Conservation (phyloP, 2,113 vertebrate species). For the Tympanuchus pallidicinctus region DNA sequence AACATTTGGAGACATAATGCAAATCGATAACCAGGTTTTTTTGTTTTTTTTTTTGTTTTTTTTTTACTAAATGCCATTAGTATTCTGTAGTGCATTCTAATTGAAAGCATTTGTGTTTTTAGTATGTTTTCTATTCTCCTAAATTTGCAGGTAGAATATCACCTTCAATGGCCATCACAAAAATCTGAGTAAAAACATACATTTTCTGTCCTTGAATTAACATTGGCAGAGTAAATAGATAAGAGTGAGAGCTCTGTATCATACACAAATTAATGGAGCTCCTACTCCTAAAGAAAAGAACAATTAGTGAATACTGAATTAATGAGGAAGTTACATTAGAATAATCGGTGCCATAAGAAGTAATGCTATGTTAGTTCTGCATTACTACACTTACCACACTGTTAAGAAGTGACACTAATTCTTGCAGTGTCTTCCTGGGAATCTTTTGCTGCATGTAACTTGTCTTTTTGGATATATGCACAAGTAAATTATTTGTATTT, state of each 20-base stretch:
- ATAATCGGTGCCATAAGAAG: too few relatives aligned
- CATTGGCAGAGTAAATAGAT: background rate
- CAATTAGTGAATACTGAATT: background rate
- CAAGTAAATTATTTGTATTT: background rate
- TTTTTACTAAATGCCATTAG: background rate
- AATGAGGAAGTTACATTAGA: background rate
- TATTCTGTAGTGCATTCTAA: background rate
- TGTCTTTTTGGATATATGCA: background rate
- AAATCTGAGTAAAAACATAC: background rate
- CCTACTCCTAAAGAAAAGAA: background rate
- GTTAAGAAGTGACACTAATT: too few relatives aligned
- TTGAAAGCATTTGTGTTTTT: background rate
- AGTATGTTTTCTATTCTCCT: background rate
- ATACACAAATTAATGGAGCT: background rate
- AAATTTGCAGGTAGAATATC: background rate
- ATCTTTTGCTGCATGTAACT: background rate
- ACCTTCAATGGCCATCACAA: background rate
- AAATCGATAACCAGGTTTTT: slow-evolving; percentile 23
- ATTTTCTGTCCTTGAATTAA: background rate
- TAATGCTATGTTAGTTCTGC: too few relatives aligned
- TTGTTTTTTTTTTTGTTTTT: slow-evolving; percentile 43
- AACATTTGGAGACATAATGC: slow-evolving; percentile 10
- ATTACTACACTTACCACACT: too few relatives aligned
- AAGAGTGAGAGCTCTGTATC: background rate
- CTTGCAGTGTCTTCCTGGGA: background rate